Evolutionary conservation across 2,113 vertebrate species (phyloP).

Genomic region (Polypterus bichir): DNA sequence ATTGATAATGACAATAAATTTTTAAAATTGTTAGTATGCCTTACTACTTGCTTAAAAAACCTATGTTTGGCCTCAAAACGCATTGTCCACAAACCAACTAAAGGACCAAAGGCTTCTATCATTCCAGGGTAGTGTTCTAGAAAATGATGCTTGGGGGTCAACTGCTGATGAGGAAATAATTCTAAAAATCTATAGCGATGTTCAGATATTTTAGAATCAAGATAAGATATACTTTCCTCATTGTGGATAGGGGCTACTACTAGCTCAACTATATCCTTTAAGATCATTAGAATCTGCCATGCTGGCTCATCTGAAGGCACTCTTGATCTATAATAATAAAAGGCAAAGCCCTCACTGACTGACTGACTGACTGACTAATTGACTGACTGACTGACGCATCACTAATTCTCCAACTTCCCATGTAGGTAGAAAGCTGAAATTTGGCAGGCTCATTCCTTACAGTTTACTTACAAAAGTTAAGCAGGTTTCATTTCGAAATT

Average conservation of each 20-base stretch:
- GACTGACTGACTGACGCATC: too few species aligned
- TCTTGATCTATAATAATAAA: background rate
- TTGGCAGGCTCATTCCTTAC: too few species aligned
- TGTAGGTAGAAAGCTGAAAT: too few species aligned
- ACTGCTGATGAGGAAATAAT: background rate
- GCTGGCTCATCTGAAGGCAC: background rate
- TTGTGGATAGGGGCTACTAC: background rate
- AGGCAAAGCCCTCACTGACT: too few species aligned
- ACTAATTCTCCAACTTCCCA: too few species aligned
- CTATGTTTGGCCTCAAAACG: slow-evolving; percentile 15
- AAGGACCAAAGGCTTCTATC: background rate
- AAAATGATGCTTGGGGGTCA: background rate
- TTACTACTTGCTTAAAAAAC: slow-evolving; percentile 18
- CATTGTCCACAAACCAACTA: slow-evolving; percentile 4
- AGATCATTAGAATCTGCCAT: background rate
- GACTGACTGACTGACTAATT: too few species aligned
- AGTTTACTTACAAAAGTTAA: too few species aligned
- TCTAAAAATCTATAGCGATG: background rate
- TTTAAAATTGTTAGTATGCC: slow-evolving; percentile 11
- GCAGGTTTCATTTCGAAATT: too few species aligned
- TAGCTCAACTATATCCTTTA: background rate
- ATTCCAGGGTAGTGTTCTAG: background rate
- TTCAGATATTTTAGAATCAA: background rate
- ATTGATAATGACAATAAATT: slow-evolving; percentile 17
- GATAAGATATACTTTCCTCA: background rate